A percentile compares a stretch with the other conserved stretches of the same genome.
Evolutionary conservation across 1,140 invertebrate species (phyloP).

Genomic region (Gonatopus flavifemur): DNA sequence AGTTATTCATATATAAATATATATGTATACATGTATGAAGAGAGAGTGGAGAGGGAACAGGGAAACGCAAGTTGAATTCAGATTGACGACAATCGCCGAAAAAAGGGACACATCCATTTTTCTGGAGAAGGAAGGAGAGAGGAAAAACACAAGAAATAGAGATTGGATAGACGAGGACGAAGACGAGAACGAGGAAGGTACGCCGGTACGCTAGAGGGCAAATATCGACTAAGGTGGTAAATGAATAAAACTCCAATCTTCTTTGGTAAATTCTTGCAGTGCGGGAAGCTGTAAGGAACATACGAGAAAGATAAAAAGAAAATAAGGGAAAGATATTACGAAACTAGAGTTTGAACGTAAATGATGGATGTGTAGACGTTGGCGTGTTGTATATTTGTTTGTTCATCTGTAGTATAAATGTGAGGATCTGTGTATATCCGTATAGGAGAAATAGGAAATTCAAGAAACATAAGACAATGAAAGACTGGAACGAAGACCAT

Average conservation of each 20-base stretch:
- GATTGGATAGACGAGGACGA: slow-evolving; percentile 1
- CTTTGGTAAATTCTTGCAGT: not conserved
- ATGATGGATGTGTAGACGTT: slow-evolving; percentile 15
- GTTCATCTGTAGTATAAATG: too few species aligned
- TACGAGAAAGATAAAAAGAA: not conserved
- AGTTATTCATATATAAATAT: too few species aligned
- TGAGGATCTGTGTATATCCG: too few species aligned
- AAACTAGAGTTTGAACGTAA: slow-evolving; percentile 8
- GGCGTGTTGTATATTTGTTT: too few species aligned
- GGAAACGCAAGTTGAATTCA: slow-evolving; percentile 1
- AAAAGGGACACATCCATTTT: too few species aligned
- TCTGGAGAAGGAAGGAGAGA: not conserved
- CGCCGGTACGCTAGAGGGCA: slow-evolving; percentile 6
- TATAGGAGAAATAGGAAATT: too few species aligned
- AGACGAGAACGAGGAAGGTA: not conserved
- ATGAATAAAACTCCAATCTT: slow-evolving; percentile 31
- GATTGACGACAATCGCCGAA: not conserved
- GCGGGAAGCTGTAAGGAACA: slow-evolving; percentile 1
- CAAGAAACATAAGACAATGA: too few species aligned
- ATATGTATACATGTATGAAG: too few species aligned
- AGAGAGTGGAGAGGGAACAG: too few species aligned
- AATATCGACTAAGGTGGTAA: slow-evolving; percentile 11
- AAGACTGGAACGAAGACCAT: too few species aligned
- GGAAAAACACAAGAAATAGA: too few species aligned
- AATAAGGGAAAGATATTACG: not conserved